These are phyloP conservation scores for Rhysida immarginata DNA, from an alignment of 1,140 invertebrate species.

Conservation along the genomic window DNA sequence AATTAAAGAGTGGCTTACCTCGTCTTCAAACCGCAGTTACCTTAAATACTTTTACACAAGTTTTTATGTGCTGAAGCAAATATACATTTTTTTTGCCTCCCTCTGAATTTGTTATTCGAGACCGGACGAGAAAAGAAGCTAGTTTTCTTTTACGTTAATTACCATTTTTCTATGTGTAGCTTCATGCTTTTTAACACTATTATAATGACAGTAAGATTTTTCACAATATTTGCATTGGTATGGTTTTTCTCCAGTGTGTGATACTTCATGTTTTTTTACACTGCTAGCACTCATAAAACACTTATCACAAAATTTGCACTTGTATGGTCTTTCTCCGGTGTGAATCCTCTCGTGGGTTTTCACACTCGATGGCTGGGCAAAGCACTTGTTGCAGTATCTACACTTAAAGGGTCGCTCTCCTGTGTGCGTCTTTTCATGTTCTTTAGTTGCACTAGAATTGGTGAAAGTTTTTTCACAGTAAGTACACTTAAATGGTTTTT, in stretches of 20 bases:
- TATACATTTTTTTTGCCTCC: too few relatives aligned
- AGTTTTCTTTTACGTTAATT: too few relatives aligned
- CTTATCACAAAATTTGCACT: conserved; percentile 35
- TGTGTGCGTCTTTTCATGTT: conserved; percentile 4
- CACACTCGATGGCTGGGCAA: not conserved
- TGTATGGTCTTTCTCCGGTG: conserved; percentile 23
- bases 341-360: not conserved
- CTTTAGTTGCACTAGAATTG: not conserved
- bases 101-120: too few relatives aligned
- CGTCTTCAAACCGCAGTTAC: too few relatives aligned
- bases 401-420: not conserved
- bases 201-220: too few relatives aligned
- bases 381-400: not conserved
- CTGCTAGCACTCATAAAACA: conserved; percentile 36
- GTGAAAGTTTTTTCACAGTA: conserved; percentile 36
- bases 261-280: conserved; percentile 34
- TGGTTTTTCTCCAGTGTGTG: conserved; percentile 54
- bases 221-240: not conserved
- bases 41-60: too few relatives aligned
- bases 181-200: too few relatives aligned
- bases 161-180: too few relatives aligned
- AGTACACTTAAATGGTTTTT: conserved; percentile 36
- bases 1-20: too few relatives aligned
- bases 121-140: too few relatives aligned
- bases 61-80: too few relatives aligned